phyloP scores from a whole-genome alignment of 2,888 invertebrate species.

The Xestoiulus laeticollis region DNA sequence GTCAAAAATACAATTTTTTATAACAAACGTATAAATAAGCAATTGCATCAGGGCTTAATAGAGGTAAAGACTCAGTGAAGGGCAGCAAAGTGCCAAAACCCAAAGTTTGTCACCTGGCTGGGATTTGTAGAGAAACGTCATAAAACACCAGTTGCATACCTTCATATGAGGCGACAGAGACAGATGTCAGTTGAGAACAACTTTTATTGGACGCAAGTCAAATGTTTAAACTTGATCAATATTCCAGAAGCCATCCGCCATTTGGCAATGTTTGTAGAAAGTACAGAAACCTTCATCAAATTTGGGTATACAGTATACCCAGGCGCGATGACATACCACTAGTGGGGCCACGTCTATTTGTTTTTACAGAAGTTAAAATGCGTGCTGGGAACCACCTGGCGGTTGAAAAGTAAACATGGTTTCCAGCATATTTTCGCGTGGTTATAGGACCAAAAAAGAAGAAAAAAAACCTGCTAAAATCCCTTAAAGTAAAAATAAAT shows the following conservation, averaged over 20 bases:
- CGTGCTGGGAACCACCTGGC: constrained; percentile 7
- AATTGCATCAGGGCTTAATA: neutral
- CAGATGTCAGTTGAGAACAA: constrained; percentile 19
- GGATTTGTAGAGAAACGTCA: neutral
- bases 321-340: neutral
- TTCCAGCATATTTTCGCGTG: neutral
- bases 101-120: neutral
- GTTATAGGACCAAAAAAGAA: neutral
- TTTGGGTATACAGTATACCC: neutral
- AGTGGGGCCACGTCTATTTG: neutral
- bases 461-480: neutral
- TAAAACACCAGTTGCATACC: constrained; percentile 48
- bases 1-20: too few relatives aligned
- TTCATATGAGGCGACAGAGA: neutral
- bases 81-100: neutral
- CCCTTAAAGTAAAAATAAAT: neutral
- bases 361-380: neutral
- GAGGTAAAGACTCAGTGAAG: neutral
- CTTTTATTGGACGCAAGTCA: constrained; percentile 32
- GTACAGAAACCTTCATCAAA: neutral
- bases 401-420: constrained; percentile 16
- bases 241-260: constrained; percentile 17
- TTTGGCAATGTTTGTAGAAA: constrained; percentile 35
- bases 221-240: constrained; percentile 41
- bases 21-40: neutral